Evolutionary conservation across 2,113 vertebrate genomes (phyloP), one percentile per base, ranked within the genome.

Genomic region (Dasypus novemcinctus): DNA sequence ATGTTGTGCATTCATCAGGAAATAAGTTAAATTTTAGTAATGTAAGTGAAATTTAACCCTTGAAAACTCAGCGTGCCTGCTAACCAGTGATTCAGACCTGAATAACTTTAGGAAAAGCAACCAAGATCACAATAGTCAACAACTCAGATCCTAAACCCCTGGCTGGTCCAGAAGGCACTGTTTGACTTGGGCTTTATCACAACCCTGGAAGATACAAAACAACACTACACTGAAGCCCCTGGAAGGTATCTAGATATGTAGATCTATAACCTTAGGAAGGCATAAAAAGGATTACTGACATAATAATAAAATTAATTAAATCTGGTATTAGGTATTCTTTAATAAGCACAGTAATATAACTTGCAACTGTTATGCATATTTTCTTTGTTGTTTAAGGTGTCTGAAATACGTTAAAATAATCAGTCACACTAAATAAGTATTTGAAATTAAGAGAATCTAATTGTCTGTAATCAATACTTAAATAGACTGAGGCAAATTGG

Each of bases 91-190:
- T 13, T 81, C 87, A 71, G 69, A 91, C 66, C 15, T 69, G 74
- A 95, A 63, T 76, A 43, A 81, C 72, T 90, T 57, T 59, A 46
- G 41, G 75, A 91, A 96, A 95, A 90, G 43, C 38, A 94, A 84
- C 13, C 23, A 90, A 93, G 52, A 93, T 23, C 10, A 33, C 64
- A 94, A 75, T 2, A 21, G 36, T 72, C 90, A 41, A 80, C 5
- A 83, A 31, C 68, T 91, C 49, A 46, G 75, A 63, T 43, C 23
- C 43, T 76, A 0, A 21, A 71, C 80, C 18, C 9, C 13, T 11
- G 12, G 46, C 8, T 85, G 9, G 33, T 80, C 31, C 46, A 80
- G 11, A 90, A 95, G 23, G 12, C 15, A 49, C 0, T 90, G 17
- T 61, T 93, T 85, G 66, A 66, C 43, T 7, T 68, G 4, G 38